These are phyloP conservation scores for Rana temporaria DNA, from an alignment of 2,113 vertebrate genomes.

Conservation along the genomic window DNA sequence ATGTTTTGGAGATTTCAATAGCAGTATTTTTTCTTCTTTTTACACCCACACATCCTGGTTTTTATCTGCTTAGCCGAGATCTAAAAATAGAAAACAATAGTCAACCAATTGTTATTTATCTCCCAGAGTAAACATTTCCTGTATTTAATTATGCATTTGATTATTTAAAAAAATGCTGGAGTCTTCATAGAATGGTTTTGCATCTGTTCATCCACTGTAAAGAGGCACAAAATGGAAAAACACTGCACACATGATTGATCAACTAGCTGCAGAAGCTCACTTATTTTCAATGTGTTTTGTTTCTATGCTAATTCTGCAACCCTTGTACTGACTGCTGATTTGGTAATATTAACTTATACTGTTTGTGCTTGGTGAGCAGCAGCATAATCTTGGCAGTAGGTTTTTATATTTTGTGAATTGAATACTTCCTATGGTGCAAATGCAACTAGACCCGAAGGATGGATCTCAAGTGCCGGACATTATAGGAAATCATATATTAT, in stretches of 20 bases:
- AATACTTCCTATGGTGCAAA: too few relatives aligned
- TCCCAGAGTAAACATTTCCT: conserved; percentile 31
- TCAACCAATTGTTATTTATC: neutral
- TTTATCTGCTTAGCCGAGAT: neutral
- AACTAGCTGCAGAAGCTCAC: conserved; percentile 45
- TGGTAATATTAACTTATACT: conserved; percentile 43
- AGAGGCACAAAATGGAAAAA: conserved; percentile 29
- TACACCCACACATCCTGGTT: neutral
- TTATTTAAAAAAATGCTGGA: conserved; percentile 34
- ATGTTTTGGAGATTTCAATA: too few relatives aligned
- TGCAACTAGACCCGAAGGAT: too few relatives aligned
- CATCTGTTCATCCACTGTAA: conserved; percentile 52
- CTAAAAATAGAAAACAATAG: neutral
- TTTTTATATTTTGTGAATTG: too few relatives aligned
- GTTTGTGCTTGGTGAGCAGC: neutral
- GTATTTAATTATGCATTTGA: conserved; percentile 51
- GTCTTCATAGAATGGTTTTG: conserved; percentile 35
- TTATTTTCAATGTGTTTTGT: conserved; percentile 51
- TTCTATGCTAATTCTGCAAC: conserved; percentile 48
- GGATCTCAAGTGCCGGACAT: too few relatives aligned
- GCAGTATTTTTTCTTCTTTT: too few relatives aligned
- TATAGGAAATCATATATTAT: too few relatives aligned
- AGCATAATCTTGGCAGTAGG: neutral
- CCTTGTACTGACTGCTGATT: conserved; percentile 32
- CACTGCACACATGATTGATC: conserved; percentile 50